Percentiles rank a stretch among this genome's conserved stretches.
These are phyloP conservation scores for Cairina moschata DNA, from an alignment of 2,113 vertebrate genomes.

Conservation along the genomic window DNA sequence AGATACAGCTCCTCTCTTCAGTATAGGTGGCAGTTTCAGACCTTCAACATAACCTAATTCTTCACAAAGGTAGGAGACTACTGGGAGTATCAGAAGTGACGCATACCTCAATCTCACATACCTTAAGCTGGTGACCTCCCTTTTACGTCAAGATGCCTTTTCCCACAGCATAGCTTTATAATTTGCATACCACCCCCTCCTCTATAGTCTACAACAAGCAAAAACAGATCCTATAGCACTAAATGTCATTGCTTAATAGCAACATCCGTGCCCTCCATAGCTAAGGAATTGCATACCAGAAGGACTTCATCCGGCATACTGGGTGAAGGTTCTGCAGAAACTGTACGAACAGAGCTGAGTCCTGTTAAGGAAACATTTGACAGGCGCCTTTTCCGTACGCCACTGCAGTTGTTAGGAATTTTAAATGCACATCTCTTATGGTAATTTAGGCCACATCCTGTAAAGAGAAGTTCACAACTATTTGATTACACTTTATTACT, in stretches of 20 bases:
- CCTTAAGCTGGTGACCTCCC: background rate
- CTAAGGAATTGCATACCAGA: slow-evolving; percentile 80
- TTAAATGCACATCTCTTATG: slow-evolving; percentile 99
- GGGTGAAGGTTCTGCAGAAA: slow-evolving; percentile 85
- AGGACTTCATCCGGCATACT: slow-evolving; percentile 84
- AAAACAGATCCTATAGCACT: background rate
- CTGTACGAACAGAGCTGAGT: slow-evolving; percentile 80
- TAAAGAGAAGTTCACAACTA: slow-evolving; percentile 40
- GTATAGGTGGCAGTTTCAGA: background rate
- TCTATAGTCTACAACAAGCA: background rate
- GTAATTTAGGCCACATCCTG: slow-evolving; percentile 96
- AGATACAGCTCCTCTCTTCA: background rate
- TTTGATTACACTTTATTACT: background rate
- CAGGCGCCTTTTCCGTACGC: slow-evolving; percentile 87
- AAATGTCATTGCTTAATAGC: background rate
- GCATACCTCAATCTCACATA: slow-evolving; percentile 7
- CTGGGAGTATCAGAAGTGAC: background rate
- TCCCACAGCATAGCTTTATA: background rate
- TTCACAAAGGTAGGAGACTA: background rate
- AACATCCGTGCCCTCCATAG: background rate
- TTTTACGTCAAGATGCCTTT: background rate
- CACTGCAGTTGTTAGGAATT: slow-evolving; percentile 98
- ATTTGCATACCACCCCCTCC: background rate
- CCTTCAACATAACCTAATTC: background rate
- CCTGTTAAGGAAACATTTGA: slow-evolving; percentile 94